Evolutionary conservation across 2,113 vertebrate species (phyloP), one percentile per base, ranked within the genome.

Genomic region (Origma solitaria): DNA sequence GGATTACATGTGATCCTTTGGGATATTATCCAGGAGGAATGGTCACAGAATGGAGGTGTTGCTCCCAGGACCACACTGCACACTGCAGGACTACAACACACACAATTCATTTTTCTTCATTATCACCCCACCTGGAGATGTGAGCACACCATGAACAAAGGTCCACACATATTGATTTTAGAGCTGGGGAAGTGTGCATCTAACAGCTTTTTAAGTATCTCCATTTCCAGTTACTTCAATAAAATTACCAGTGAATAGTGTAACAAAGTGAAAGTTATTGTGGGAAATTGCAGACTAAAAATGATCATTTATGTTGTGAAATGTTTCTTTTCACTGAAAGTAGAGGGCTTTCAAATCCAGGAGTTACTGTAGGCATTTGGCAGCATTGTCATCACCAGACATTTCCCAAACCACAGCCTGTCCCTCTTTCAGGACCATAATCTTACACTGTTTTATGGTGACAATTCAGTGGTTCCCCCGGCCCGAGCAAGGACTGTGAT

Each of bases 161-260:
- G 85, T 70, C 79, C 47, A 42, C 57, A 61, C 16, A 2, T 85
- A 95, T 60, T 89, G 95, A 96, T 96, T 93, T 96, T 84, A 84
- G 35, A 84, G 83, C 75, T 9, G 72, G 66, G 80, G 42, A 94
- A 60, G 54, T 31, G 78, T 60, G 86, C 35, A 24, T 73, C 80
- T 94, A 95, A 95, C 89, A 94, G 89, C 91, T 88, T 91, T 92
- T 88, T 86, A 94, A 96, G 89, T 86, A 86, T 91, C 94, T 94
- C 95, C 77, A 91, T 94, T 96, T 97, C 94, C 96, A 90, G 92
- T 90, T 90, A 85, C 89, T 95, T 88, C 92, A 93, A 93, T 87
- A 94, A 96, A 97, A 97, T 95, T 94, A 93, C 91, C 73, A 80
- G 65, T 22, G 57, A 90, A 49, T 72, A 69, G 60, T 4, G 37